Base-by-base conservation (phyloP, 2,113 vertebrate species). In the Sinocyclocheilus maitianheensis region DNA sequence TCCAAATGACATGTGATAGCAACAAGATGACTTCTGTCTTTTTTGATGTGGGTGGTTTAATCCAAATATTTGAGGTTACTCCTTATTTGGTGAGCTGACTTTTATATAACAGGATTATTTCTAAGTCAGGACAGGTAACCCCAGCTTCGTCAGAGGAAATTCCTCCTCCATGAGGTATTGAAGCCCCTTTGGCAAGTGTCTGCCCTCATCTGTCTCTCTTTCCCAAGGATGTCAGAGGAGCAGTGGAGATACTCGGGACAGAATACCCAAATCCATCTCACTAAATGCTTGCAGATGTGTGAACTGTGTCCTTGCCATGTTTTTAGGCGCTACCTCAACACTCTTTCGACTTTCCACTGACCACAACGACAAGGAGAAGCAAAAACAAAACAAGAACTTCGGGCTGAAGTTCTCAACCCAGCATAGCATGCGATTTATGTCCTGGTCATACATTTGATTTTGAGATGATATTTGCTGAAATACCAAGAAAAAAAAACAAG, bases 201-300 rank as follows among this genome's bases (percentile, higher is more conserved):
- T 89, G 87, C 85, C 85, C 91, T 93, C 91, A 91, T 93, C 93
- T 91, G 92, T 93, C 89, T 90, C 86, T 90, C 85, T 88, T 87
- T 90, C 91, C 84, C 87, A 86, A 77, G 65, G 84, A 88, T 84
- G 86, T 84, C 89, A 87, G 84, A 84, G 63, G 78, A 85, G 83
- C 24, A 86, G 84, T 84, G 74, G 86, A 88, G 80, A 75, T 88
- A 88, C 85, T 90, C 91, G 90, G 10, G 90, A 90, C 93, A 92
- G 87, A 88, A 91, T 81, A 89, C 85, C 81, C 87, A 91, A 86
- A 91, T 91, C 91, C 91, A 89, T 91, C 89, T 91, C 67, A 58
- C 87, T 94, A 94, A 94, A 86, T 89, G 80, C 89, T 94, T 91
- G 77, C 93, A 94, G 93, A 94, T 94, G 93, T 92, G 76, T 74